These are phyloP conservation scores for Chironomus striatipennis DNA, from an alignment of 1,140 invertebrate species.

Conservation along the genomic window DNA sequence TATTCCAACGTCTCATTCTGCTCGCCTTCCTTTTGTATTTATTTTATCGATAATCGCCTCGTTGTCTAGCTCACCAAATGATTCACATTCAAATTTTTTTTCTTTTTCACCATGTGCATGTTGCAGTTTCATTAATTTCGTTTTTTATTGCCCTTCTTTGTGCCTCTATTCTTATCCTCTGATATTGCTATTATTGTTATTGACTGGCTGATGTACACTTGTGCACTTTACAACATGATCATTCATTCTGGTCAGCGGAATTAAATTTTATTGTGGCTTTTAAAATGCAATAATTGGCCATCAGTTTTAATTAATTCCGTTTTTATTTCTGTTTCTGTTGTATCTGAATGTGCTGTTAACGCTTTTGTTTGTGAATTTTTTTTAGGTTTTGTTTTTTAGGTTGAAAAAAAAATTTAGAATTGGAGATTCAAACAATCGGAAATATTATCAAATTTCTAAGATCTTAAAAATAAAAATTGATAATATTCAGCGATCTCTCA, in stretches of 20 bases:
- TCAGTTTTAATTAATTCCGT: conserved; percentile 2
- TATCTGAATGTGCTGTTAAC: neutral
- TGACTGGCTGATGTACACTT: too few relatives aligned
- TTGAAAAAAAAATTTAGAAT: neutral
- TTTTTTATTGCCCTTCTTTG: neutral
- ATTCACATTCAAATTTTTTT: neutral
- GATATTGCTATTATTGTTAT: too few relatives aligned
- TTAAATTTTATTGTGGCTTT: conserved; percentile 11
- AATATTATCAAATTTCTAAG: too few relatives aligned
- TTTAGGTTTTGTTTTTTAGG: neutral
- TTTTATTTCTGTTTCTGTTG: neutral
- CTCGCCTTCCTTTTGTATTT: neutral
- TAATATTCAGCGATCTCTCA: too few relatives aligned
- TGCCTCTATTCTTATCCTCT: neutral
- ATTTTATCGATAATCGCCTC: conserved; percentile 18
- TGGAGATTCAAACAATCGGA: too few relatives aligned
- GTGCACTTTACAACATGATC: too few relatives aligned
- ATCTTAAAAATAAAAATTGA: too few relatives aligned
- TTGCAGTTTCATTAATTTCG: conserved; percentile 5
- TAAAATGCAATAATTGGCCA: conserved; percentile 10
- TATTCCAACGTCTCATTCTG: neutral
- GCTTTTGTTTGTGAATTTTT: neutral
- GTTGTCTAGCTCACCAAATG: conserved; percentile 17
- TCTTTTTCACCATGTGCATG: neutral
- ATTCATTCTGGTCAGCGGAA: neutral